Evolutionary conservation across 2,888 invertebrate genomes (phyloP).

Genomic region (Scaptomyza tumidula): DNA sequence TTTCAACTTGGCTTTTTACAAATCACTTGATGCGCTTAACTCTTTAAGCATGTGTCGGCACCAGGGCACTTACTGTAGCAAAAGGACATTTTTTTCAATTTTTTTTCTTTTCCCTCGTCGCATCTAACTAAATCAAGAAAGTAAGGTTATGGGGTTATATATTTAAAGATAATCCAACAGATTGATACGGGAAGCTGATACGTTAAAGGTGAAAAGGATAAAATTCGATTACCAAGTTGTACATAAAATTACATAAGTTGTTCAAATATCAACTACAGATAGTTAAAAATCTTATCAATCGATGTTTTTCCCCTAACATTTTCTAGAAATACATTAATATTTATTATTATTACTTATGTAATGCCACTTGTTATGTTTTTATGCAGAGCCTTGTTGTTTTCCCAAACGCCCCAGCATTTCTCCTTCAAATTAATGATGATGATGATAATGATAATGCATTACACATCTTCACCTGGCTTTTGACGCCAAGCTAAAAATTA

Average conservation of each 20-base stretch:
- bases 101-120: not conserved
- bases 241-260: not conserved
- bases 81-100: not conserved
- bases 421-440: slow-evolving; percentile 1
- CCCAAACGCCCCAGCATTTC: slow-evolving; percentile 18
- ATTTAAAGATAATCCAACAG: not conserved
- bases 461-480: slow-evolving; percentile 53
- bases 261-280: not conserved
- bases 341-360: not conserved
- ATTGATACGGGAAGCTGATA: too few species aligned
- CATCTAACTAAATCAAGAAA: not conserved
- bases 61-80: not conserved
- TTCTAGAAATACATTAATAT: not conserved
- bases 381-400: not conserved
- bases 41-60: slow-evolving; percentile 13
- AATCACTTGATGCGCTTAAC: slow-evolving; percentile 49
- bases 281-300: not conserved
- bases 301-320: not conserved
- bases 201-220: not conserved
- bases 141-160: too few species aligned
- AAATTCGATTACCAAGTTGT: not conserved
- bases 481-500: slow-evolving; percentile 53
- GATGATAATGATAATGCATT: slow-evolving; percentile 8
- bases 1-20: slow-evolving; percentile 21
- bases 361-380: too few species aligned